Evolutionary conservation across 2,113 vertebrate species (phyloP).

Genomic region (human (Homo sapiens)): DNA sequence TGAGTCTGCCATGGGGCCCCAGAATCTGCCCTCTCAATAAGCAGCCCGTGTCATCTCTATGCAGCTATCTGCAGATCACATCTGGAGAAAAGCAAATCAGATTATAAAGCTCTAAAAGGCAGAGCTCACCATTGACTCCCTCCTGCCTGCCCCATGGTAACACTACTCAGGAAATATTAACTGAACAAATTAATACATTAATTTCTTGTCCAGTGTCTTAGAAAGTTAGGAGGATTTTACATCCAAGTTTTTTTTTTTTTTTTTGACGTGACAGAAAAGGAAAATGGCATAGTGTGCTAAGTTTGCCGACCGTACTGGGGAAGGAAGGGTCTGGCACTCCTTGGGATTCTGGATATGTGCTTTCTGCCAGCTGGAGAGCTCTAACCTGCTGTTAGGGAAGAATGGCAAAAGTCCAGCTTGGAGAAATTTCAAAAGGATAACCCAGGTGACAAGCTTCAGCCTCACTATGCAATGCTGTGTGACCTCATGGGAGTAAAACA

Average conservation of each 20-base stretch:
- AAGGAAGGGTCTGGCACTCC: not conserved
- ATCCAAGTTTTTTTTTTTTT: not conserved
- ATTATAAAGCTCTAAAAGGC: not conserved
- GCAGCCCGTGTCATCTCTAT: too few relatives aligned
- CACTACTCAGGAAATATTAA: not conserved
- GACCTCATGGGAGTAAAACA: not conserved
- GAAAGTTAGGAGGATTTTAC: not conserved
- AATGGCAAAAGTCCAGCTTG: not conserved
- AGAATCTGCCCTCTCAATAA: not conserved
- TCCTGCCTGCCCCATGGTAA: not conserved
- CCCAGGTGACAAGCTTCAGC: rapidly evolving
- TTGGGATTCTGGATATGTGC: not conserved
- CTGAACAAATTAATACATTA: not conserved
- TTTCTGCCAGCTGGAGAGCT: not conserved
- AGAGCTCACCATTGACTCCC: not conserved
- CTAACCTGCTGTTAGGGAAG: not conserved
- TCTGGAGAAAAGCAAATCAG: not conserved
- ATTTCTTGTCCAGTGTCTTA: not conserved
- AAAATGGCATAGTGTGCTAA: not conserved
- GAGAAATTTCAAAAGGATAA: not conserved
- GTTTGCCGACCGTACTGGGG: not conserved
- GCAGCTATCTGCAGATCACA: not conserved
- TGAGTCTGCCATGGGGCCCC: not conserved
- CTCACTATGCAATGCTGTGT: not conserved
- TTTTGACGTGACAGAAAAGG: not conserved